Conservation (phyloP, 2,888 invertebrate species). For the Eulithis prunata region DNA sequence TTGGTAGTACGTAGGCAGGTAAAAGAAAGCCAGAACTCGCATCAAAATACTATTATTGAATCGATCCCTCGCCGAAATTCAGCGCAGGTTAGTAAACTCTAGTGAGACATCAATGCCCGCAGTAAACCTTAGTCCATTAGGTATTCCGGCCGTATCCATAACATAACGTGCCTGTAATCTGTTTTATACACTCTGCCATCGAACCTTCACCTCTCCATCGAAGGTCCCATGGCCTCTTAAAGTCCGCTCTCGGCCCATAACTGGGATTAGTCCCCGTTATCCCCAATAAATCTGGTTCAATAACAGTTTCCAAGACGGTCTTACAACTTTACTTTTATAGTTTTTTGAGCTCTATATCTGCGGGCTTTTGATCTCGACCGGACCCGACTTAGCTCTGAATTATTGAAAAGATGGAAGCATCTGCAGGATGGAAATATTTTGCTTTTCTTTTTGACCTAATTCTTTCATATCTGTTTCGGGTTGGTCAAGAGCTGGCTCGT, state of each 20-base stretch:
- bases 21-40: constrained; percentile 5
- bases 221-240: constrained; percentile 38
- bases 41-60: constrained; percentile 19
- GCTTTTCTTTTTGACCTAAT: constrained; percentile 28
- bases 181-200: constrained; percentile 43
- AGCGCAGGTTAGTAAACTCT: constrained; percentile 25
- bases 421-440: constrained; percentile 29
- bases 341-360: constrained; percentile 49
- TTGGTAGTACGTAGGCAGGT: too few relatives aligned
- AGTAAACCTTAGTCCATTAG: constrained; percentile 42
- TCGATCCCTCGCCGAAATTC: constrained; percentile 17
- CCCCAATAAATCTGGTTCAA: constrained; percentile 55
- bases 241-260: constrained; percentile 42
- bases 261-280: constrained; percentile 46
- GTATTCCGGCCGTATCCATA: constrained; percentile 43
- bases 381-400: constrained; percentile 41
- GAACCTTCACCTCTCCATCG: constrained; percentile 41
- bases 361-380: constrained; percentile 43
- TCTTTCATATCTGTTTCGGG: constrained; percentile 20
- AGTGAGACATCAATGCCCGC: constrained; percentile 38
- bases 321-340: constrained; percentile 52
- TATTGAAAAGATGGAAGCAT: constrained; percentile 42
- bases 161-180: constrained; percentile 43
- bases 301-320: constrained; percentile 48
- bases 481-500: constrained; percentile 8